Conservation (phyloP, 2,113 vertebrate species). For the Solea solea region DNA sequence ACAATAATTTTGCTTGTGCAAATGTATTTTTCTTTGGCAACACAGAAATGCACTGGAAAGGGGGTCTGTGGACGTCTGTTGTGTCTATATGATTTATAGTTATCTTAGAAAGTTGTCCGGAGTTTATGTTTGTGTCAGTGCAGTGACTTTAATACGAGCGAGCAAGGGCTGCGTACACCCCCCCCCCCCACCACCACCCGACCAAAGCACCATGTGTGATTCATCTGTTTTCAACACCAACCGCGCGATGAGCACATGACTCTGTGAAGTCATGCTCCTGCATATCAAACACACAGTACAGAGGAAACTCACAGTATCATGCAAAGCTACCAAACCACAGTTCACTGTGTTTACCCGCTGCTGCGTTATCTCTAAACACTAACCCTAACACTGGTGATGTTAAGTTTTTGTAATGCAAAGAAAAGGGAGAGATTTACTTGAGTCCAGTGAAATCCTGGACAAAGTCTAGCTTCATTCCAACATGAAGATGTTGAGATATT, state of each 20-base stretch:
- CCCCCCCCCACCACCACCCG: no score
- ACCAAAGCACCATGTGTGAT: not conserved
- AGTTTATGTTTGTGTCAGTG: not conserved
- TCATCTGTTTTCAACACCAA: not conserved
- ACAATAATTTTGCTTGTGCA: slow-evolving; percentile 22
- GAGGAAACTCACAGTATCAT: not conserved
- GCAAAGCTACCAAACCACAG: no score
- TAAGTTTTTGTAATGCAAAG: not conserved
- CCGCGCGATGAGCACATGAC: not conserved
- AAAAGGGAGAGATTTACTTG: not conserved
- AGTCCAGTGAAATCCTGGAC: not conserved
- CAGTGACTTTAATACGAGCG: not conserved
- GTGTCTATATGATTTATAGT: slow-evolving; percentile 11
- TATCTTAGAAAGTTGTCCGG: slow-evolving; percentile 1
- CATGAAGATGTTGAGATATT: not conserved
- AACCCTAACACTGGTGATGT: no score
- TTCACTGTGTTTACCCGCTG: no score
- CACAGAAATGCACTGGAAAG: no score
- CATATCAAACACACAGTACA: not conserved
- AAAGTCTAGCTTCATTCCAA: not conserved
- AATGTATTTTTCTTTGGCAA: slow-evolving; percentile 18
- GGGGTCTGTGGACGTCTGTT: not conserved
- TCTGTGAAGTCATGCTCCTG: not conserved
- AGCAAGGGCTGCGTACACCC: not conserved
- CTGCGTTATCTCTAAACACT: no score